Conservation (phyloP, 30 jellyfish, hydroid and myxozoan species). For the Chironex yamaguchii region DNA sequence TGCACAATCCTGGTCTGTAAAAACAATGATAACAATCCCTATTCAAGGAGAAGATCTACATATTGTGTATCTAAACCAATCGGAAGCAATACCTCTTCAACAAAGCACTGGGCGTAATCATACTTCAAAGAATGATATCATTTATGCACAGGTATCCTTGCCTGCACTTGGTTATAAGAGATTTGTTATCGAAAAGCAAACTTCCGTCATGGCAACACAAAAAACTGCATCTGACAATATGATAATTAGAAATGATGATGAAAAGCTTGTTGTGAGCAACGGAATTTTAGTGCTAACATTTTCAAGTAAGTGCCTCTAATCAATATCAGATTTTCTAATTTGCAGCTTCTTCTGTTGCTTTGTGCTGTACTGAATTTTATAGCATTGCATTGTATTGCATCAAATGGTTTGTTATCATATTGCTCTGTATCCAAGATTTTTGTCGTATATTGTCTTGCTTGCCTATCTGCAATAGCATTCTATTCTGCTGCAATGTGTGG, state of each 20-base stretch:
- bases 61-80: not conserved
- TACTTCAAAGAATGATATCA: not conserved
- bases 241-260: not conserved
- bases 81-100: no score
- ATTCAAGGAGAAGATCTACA: not conserved
- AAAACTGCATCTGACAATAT: not conserved
- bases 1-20: not conserved
- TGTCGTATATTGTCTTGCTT: no score
- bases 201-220: not conserved
- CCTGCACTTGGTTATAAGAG: not conserved
- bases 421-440: no score
- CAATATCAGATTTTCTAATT: no score
- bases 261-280: not conserved
- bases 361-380: no score
- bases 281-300: not conserved
- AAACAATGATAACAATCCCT: not conserved
- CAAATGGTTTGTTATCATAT: no score
- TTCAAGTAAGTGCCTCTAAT: not conserved
- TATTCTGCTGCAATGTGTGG: no score
- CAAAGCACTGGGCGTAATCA: not conserved
- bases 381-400: no score
- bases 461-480: no score
- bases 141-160: not conserved
- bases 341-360: no score
- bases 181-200: not conserved